A percentile compares a stretch with the other conserved stretches of the same genome.
Evolutionary conservation across 2,797 vertebrate species (phyloP).

Genomic region (Rhinogobio ventralis): DNA sequence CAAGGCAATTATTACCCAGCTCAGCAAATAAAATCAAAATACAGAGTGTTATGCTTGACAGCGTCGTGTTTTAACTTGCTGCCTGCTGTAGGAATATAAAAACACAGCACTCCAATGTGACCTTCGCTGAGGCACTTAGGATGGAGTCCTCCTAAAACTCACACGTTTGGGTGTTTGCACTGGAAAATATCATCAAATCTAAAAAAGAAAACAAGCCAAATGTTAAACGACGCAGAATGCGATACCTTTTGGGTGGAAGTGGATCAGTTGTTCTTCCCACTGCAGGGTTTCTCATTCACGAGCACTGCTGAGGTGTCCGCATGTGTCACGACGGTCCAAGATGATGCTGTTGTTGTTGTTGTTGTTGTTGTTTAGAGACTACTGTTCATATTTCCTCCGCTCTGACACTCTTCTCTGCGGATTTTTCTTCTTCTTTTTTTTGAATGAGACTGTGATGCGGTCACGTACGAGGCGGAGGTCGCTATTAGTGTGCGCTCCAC

Average conservation of each 20-base stretch:
- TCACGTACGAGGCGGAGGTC: slow-evolving; percentile 37
- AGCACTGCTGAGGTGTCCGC: slow-evolving; percentile 47
- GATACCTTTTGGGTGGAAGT: slow-evolving; percentile 57
- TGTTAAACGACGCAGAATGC: background rate
- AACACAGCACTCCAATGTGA: slow-evolving; percentile 55
- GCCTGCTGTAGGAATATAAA: background rate
- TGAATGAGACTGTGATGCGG: slow-evolving; percentile 43
- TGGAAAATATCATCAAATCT: background rate
- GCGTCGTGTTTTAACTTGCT: slow-evolving; percentile 1
- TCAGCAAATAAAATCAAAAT: background rate
- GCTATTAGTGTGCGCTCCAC: slow-evolving; percentile 30
- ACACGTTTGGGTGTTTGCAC: background rate
- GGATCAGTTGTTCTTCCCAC: slow-evolving; percentile 57
- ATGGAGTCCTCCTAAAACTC: background rate
- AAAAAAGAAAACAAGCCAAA: background rate
- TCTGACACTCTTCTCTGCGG: slow-evolving; percentile 42
- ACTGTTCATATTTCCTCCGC: slow-evolving; percentile 59
- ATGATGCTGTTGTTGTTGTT: slow-evolving; percentile 25
- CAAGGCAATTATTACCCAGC: background rate
- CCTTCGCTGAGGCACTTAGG: slow-evolving; percentile 45
- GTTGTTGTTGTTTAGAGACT: slow-evolving; percentile 46
- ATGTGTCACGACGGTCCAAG: slow-evolving; percentile 53
- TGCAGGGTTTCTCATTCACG: slow-evolving; percentile 56
- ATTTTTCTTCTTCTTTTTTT: slow-evolving; percentile 12
- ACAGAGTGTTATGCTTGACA: background rate